Conservation (phyloP, 2,888 invertebrate species). For the Amiota minor region DNA sequence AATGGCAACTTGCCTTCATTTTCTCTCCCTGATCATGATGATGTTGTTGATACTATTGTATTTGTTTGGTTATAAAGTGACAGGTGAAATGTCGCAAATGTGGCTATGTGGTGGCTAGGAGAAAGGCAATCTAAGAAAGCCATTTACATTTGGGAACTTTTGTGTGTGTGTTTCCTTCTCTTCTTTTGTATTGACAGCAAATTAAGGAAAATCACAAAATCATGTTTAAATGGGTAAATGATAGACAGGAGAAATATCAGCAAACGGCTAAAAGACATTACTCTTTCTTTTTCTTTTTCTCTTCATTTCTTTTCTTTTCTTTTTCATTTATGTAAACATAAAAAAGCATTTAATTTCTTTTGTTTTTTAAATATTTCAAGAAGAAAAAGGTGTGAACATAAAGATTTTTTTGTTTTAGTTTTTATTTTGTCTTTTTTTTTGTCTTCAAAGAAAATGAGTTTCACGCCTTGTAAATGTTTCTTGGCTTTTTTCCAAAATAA, state of each 20-base stretch:
- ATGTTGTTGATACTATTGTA: no score
- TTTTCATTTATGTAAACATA: no score
- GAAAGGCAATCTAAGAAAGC: background rate
- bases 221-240: constrained; percentile 8
- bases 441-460: background rate
- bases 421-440: no score
- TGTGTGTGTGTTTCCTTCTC: no score
- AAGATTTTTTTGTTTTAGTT: background rate
- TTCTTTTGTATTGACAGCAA: background rate
- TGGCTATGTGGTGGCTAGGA: background rate
- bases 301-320: no score
- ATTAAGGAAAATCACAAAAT: constrained; percentile 4
- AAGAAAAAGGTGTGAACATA: constrained; percentile 3
- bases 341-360: background rate
- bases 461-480: constrained; percentile 12
- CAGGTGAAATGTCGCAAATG: constrained; percentile 4
- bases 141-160: no score
- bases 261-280: no score
- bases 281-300: no score
- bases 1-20: no score
- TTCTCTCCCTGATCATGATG: no score
- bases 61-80: background rate
- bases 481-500: background rate
- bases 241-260: background rate
- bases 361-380: background rate